Base-by-base conservation (phyloP, 2,888 invertebrate species). In the Diachrysia chrysitis region DNA sequence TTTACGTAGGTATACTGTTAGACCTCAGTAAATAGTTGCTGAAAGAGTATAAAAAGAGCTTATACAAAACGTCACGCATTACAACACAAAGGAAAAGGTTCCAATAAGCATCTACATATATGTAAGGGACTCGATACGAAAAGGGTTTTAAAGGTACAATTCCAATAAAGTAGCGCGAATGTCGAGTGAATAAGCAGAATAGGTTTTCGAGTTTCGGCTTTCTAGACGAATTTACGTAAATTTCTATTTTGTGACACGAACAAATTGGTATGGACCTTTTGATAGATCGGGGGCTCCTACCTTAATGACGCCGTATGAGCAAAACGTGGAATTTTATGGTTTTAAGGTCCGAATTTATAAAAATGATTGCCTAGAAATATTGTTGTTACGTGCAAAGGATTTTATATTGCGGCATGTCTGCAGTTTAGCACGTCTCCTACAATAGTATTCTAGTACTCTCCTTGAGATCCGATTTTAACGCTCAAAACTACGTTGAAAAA, bases 121-220 rank as follows among this genome's bases (percentile, higher is more conserved):
- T 81, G 82, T 86, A 83, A 79, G 78, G 84, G 83, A 82, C 82
- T 84, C 86, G 86, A 86, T 88, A 86, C 83, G 83, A 79, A 87
- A 90, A 88, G 88, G 91, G 89, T 88, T 91, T 91, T 89, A 86
- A 88, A 91, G 90, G 92, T 90, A 92, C 91, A 88, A 89, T 90
- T 89, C 87, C 89, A 89, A 92, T 91, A 92, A 90, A 91, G 87
- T 87, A 86, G 84, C 83, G 82, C 83, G 85, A 88, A 89, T 85
- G 85, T 85, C 78, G 85, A 87, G 84, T 86, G 88, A 91, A 90
- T 89, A 88, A 87, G 84, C 76, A 84, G 83, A 86, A 87, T 88
- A 85, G 85, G 86, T 86, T 86, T 85, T 82, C 75, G 76, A 79
- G 77, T 82, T 83, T 82, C 83, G 84, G 85, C 86, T 88, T 90